Conservation (phyloP, 2,888 invertebrate genomes). For the Athalia circularis region DNA sequence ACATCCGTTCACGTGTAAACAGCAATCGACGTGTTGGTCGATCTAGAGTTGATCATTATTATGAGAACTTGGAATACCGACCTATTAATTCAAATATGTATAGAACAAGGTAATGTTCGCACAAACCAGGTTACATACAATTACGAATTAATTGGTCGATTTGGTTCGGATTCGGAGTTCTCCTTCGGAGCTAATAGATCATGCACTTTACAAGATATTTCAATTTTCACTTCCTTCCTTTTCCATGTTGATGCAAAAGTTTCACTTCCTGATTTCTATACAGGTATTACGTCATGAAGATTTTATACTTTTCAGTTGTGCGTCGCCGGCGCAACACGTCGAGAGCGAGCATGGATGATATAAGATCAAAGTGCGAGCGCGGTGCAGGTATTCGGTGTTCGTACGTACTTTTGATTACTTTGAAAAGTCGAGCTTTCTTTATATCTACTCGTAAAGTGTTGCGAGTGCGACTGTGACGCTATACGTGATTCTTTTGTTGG, state of each 20-base stretch:
- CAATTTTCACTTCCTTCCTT: neutral
- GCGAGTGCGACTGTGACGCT: conserved; percentile 12
- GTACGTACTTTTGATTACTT: conserved; percentile 24
- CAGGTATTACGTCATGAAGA: neutral
- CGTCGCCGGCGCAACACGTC: conserved; percentile 8
- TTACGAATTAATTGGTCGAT: no score
- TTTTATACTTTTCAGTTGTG: neutral
- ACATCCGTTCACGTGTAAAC: no score
- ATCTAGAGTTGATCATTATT: no score
- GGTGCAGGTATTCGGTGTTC: neutral
- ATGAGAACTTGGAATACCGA: no score
- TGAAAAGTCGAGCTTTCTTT: conserved; percentile 16
- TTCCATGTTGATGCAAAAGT: neutral
- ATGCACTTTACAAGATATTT: neutral
- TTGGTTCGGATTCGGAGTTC: neutral
- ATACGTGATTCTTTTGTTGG: conserved; percentile 27
- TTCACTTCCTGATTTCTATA: neutral
- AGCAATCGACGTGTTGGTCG: no score
- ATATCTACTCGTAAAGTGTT: conserved; percentile 15
- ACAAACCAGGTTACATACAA: no score
- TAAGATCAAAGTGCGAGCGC: neutral
- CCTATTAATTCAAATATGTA: no score
- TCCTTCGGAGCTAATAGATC: neutral
- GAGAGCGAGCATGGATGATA: conserved; percentile 18
- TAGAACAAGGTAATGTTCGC: no score